Evolutionary conservation across 2,113 vertebrate species (phyloP).

Genomic region (Rhinichthys klamathensis): DNA sequence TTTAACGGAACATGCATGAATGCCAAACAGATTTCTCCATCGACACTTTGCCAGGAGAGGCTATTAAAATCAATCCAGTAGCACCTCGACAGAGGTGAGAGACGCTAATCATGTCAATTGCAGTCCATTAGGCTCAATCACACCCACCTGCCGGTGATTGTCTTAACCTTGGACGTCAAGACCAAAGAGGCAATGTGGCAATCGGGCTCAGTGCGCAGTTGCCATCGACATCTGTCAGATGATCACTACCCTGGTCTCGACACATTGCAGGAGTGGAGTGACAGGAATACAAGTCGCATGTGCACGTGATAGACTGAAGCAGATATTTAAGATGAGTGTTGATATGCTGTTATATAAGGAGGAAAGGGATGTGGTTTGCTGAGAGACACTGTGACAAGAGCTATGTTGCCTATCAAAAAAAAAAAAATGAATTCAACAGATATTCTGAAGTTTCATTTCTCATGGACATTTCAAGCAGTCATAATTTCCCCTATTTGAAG

Average conservation of each 20-base stretch:
- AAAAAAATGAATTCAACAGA: background rate
- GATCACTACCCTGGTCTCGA: slow-evolving; percentile 13
- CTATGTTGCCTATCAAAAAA: background rate
- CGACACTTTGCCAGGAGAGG: slow-evolving; percentile 45
- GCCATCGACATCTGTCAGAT: slow-evolving; percentile 32
- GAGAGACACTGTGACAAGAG: background rate
- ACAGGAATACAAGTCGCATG: background rate
- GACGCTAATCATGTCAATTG: slow-evolving; percentile 61
- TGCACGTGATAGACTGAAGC: background rate
- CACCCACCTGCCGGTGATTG: slow-evolving; percentile 49
- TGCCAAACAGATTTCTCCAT: slow-evolving; percentile 52
- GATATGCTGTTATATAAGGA: background rate
- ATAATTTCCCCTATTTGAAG: background rate
- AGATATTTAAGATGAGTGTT: background rate
- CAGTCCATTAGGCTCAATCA: slow-evolving; percentile 61
- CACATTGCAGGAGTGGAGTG: background rate
- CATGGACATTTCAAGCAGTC: background rate
- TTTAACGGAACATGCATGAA: slow-evolving; percentile 38
- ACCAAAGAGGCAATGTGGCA: slow-evolving; percentile 8
- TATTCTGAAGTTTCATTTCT: background rate
- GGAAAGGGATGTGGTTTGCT: background rate
- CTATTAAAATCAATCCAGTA: slow-evolving; percentile 60
- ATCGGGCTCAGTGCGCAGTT: slow-evolving; percentile 15
- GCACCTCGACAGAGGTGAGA: slow-evolving; percentile 48
- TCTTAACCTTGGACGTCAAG: slow-evolving; percentile 54